A percentile compares a stretch with the other conserved stretches of the same genome.
Evolutionary conservation across 2,888 invertebrate genomes (phyloP).

Genomic region (Eupsilia transversa): DNA sequence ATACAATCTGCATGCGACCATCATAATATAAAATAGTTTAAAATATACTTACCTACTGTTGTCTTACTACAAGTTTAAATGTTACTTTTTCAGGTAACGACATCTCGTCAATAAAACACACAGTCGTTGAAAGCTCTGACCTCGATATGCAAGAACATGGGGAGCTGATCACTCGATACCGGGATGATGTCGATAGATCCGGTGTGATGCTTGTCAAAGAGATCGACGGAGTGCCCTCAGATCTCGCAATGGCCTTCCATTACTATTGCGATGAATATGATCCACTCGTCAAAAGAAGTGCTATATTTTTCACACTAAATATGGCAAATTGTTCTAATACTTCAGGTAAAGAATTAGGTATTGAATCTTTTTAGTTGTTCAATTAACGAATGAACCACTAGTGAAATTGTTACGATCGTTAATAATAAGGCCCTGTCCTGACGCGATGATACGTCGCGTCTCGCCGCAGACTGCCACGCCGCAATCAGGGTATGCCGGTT

Average conservation of each 20-base stretch:
- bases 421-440: no score
- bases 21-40: no score
- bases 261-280: conserved; percentile 89
- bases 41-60: not conserved
- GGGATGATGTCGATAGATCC: conserved; percentile 75
- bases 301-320: conserved; percentile 87
- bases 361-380: not conserved
- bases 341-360: conserved; percentile 68
- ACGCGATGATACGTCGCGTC: no score
- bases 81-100: conserved; percentile 76
- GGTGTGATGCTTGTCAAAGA: conserved; percentile 85
- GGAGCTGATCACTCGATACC: conserved; percentile 80
- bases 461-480: no score
- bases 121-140: conserved; percentile 76
- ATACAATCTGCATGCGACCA: no score
- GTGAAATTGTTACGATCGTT: not conserved
- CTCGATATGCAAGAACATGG: conserved; percentile 77
- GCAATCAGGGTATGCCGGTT: no score
- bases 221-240: conserved; percentile 81
- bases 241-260: conserved; percentile 88
- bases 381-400: not conserved
- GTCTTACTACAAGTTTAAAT: not conserved
- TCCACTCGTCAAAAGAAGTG: conserved; percentile 84
- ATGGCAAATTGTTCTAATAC: conserved; percentile 77
- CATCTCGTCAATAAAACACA: conserved; percentile 72